A percentile compares a stretch with the other conserved stretches of the same genome.
Conservation (phyloP, 2,888 invertebrate genomes). For the Iselma pallidipennis region DNA sequence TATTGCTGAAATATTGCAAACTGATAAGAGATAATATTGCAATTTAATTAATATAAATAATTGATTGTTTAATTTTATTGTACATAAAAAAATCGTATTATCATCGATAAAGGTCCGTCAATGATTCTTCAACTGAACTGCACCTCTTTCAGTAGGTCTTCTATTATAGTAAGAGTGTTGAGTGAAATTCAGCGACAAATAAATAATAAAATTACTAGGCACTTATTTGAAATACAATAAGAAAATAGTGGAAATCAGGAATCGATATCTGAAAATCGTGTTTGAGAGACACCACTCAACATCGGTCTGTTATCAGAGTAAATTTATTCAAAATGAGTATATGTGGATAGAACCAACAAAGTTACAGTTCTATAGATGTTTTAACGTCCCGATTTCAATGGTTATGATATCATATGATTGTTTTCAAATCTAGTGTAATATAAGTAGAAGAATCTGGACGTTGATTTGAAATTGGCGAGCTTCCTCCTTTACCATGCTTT, state of each 20-base stretch:
- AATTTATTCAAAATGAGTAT: background rate
- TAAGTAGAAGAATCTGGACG: background rate
- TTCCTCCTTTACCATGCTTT: conserved; percentile 8
- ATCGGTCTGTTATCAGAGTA: background rate
- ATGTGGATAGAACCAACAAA: background rate
- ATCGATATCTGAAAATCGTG: too few species aligned
- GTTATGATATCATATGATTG: background rate
- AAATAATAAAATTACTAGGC: too few species aligned
- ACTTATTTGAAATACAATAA: too few species aligned
- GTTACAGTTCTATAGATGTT: too few species aligned
- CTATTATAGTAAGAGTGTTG: too few species aligned
- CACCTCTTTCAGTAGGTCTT: background rate
- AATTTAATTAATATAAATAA: background rate
- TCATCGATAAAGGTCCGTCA: background rate
- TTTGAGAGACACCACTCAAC: background rate
- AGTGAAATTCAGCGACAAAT: too few species aligned
- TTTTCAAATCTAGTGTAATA: background rate
- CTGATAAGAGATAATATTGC: background rate
- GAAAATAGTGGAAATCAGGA: too few species aligned
- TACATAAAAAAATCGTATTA: background rate
- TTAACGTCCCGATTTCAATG: background rate
- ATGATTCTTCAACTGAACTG: background rate
- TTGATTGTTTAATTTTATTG: background rate
- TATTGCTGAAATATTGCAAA: background rate
- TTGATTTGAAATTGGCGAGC: background rate